These are phyloP conservation scores for Turnix velox DNA, from an alignment of 2,113 vertebrate genomes.

Conservation along the genomic window DNA sequence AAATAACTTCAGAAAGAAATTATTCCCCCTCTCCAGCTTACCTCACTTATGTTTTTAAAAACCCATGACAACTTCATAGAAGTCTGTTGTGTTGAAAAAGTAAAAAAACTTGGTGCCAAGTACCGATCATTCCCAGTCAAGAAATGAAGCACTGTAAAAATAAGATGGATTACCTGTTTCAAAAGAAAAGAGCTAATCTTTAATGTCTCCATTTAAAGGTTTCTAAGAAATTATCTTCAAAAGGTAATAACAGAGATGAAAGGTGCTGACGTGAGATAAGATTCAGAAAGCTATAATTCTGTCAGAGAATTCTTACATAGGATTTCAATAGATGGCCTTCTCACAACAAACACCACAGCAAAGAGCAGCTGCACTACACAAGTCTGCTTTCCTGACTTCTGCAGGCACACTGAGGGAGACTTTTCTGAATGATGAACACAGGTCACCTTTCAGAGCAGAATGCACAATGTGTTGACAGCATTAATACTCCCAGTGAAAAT, in stretches of 20 bases:
- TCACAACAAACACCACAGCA: not conserved
- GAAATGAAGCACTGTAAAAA: conserved; percentile 82
- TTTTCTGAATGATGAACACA: not conserved
- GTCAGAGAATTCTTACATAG: not conserved
- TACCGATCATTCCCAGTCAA: conserved; percentile 82
- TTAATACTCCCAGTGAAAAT: not conserved
- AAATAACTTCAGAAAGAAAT: not conserved
- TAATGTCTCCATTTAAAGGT: not conserved
- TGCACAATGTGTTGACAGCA: fast-evolving
- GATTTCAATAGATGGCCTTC: not conserved
- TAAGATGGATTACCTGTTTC: conserved; percentile 77
- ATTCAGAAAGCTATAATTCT: not conserved
- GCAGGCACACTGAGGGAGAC: not conserved
- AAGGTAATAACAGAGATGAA: not conserved
- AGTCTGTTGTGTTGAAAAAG: conserved; percentile 87
- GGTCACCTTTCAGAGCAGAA: fast-evolving
- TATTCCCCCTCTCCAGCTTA: conserved; percentile 46
- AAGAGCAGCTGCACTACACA: not conserved
- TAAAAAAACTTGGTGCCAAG: conserved; percentile 79
- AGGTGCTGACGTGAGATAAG: not conserved
- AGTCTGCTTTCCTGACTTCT: not conserved
- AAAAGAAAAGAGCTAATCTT: conserved; percentile 35
- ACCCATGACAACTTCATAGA: conserved; percentile 87
- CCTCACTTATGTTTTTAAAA: conserved; percentile 81
- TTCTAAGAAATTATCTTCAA: not conserved